Conservation (phyloP, 2,888 invertebrate genomes). For the Nesidiocoris tenuis region DNA sequence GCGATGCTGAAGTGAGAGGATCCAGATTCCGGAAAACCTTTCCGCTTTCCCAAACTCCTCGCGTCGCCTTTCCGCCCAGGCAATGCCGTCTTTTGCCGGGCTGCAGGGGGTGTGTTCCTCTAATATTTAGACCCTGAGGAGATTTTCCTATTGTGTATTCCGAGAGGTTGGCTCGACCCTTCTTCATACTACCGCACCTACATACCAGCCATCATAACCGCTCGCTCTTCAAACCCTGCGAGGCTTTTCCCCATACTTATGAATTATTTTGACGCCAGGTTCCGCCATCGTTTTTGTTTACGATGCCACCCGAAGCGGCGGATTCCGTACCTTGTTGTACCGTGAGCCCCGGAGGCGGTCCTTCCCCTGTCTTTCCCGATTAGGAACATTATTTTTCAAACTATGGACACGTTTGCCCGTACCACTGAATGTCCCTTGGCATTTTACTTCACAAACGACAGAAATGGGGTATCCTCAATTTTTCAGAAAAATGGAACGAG, state of each 20-base stretch:
- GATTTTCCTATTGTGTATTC: constrained; percentile 29
- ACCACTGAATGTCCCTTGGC: no score
- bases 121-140: constrained; percentile 20
- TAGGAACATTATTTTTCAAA: no score
- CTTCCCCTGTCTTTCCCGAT: no score
- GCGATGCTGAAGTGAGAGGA: not conserved
- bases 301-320: not conserved
- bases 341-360: not conserved
- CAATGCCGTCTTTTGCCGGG: not conserved
- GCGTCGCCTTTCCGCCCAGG: not conserved
- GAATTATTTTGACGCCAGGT: not conserved
- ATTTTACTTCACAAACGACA: no score
- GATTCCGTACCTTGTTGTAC: not conserved
- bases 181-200: not conserved
- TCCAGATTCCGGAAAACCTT: not conserved
- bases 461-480: no score
- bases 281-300: not conserved
- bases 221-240: not conserved
- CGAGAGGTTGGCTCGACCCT: not conserved
- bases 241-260: not conserved
- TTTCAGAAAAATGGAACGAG: no score
- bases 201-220: not conserved
- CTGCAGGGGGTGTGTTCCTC: not conserved
- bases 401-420: no score
- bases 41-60: not conserved